Evolutionary conservation across 2,113 vertebrate species (phyloP), one percentile per base, ranked within the genome.

Genomic region (Ciconia boyciana): DNA sequence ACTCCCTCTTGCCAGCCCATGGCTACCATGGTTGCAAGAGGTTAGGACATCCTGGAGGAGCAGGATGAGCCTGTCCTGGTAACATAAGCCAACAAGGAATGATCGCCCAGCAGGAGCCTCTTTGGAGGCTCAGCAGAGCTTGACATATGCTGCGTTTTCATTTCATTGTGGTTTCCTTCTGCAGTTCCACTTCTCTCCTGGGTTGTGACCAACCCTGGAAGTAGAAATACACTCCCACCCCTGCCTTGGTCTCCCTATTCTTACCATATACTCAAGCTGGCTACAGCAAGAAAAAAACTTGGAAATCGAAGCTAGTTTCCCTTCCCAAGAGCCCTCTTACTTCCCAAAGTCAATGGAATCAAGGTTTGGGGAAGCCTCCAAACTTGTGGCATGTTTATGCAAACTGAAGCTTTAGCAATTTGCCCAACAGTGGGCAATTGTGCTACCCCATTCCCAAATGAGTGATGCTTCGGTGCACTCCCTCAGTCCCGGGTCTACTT

Each of bases 331-430:
- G 46, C 66, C 65, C 81, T 64, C 70, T 65, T 48, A 48, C 31
- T 87, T 89, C 77, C 61, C 62, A 83, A 66, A 94, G 66, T 82
- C 58, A 72, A 16, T 16, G 46, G 58, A 91, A 94, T 28, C 6
- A 9, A 91, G 83, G 83, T 69, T 60, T 91, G 84, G 91, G 29
- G 66, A 77, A 83, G 77, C 65, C 78, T 69, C 78, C 93, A 89
- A 76, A 83, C 43, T 64, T 26, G 9, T 0, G 12, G 74, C 93
- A 83, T 55, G 78, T 77, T 94, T 94, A 85, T 82, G 87, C 95
- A 93, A 95, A 69, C 54, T 28, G 85, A 93, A 96, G 68, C 83
- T 94, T 90, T 89, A 93, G 84, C 87, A 80, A 51, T 90, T 58
- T 77, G 64, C 68, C 61, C 51, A 3, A 29, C 3, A 62, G 31